Evolutionary conservation across 2,888 invertebrate genomes (phyloP), one percentile per base, ranked within the genome.

Genomic region (Apomyelois bistriatella): DNA sequence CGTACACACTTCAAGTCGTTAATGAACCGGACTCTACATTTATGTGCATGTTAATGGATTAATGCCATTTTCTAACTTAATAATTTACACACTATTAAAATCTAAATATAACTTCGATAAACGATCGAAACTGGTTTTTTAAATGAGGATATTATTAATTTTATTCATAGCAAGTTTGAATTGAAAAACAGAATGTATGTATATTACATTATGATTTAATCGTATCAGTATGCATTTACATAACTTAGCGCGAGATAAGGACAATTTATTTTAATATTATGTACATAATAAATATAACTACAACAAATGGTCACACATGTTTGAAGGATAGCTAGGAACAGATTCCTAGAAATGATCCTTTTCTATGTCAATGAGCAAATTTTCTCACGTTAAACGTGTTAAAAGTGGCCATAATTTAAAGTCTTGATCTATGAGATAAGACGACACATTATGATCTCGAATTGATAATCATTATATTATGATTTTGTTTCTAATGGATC

Each of bases 31-130:
- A 42, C 42, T n/a, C 42, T 22, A 42, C 10, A 12, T 22, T 42
- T 22, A 22, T 22, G n/a, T 22, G 5, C 42, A 28, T n/a, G 12
- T 12, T 43, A 28, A 30, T 43, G 41, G 41, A 41, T 2, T 41
- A 41, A 17, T 43, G 42, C 12, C 28, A 43, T 43, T 43, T 43
- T 42, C n/a, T 41, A 17, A 41, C 41, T 41, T n/a, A 41, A 41
- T 41, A 41, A 41, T 16, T 41, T 13, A 43, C 43, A 43, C 13
- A 30, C 32, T 16, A 28, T 7, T 15, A 46, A 5, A 28, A 46
- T 32, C 43, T 46, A 46, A 32, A 46, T 46, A 46, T 32, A 46
- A 16, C 46, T 43, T 12, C 6, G 28, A 15, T 43, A 43, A 7
- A 43, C n/a, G 7, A 43, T 12, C 4, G n/a, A 22, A 46, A 46